Evolutionary conservation across 2,113 vertebrate genomes (phyloP), one percentile per base, ranked within the genome.

Genomic region (Rynchops niger): DNA sequence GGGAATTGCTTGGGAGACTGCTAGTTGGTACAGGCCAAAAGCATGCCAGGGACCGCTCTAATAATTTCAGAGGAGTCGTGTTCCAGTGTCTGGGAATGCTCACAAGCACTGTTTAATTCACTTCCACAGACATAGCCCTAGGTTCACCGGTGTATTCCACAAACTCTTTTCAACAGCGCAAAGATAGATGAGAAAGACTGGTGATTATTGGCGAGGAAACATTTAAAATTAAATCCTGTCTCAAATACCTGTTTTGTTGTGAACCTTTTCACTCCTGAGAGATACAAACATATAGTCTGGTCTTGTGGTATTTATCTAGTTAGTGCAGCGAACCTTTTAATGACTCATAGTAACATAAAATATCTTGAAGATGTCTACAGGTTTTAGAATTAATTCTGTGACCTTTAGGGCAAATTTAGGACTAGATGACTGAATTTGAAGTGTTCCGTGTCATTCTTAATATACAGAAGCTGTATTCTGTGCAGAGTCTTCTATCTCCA

Each of bases 21-120:
- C 94, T 96, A 40, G 88, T 92, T 70, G 59, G 76, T 81, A 78
- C 94, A 96, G 59, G 80, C 76, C 71, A 73, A 73, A 77, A 93
- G 19, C 86, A 40, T 89, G 89, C 88, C 18, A 4, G 78, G n/a
- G 63, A 81, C 55, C 13, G 69, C 65, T 84, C 63, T 78, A 47
- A 34, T 67, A 61, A 71, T 87, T 93, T 86, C 61, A 47, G 38
- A 87, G 73, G 40, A 72, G 91, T 74, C 36, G 7, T 76, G 40
- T 82, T 91, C 70, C 56, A 52, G 34, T 40, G 78, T 69, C 89
- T 96, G 91, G 82, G 73, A 97, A 72, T 1, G 26, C 73, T 82
- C 70, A 72, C 30, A 90, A 47, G 22, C 32, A 12, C 58, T 61
- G 23, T 59, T 86, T 91, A 87, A 87, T 87, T 96, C 86, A 50